Percentiles rank a stretch among this genome's conserved stretches.
phyloP scores from a whole-genome alignment of 2,888 invertebrate species.

The Brenthis daphne region DNA sequence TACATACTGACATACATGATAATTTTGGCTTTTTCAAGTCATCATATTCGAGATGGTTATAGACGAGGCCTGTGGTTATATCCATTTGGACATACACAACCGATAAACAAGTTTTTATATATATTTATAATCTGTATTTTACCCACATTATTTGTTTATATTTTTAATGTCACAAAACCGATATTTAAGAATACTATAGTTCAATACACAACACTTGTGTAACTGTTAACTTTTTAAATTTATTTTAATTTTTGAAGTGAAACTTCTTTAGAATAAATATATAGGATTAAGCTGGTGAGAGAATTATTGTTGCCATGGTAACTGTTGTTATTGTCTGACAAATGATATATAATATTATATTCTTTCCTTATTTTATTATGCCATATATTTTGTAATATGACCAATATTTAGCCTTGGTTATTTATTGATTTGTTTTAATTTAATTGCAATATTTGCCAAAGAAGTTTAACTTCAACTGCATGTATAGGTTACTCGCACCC shows the following conservation, averaged over 20 bases:
- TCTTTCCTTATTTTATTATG: too few species aligned
- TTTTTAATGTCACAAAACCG: conserved; percentile 51
- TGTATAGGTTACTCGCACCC: too few species aligned
- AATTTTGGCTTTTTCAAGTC: conserved; percentile 60
- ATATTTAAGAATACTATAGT: conserved; percentile 45
- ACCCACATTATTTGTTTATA: conserved; percentile 54
- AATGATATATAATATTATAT: too few species aligned
- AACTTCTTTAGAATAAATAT: too few species aligned
- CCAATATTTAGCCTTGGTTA: too few species aligned
- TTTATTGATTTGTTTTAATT: too few species aligned
- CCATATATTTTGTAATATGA: too few species aligned
- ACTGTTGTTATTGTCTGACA: too few species aligned
- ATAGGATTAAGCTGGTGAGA: too few species aligned
- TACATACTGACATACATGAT: conserved; percentile 61
- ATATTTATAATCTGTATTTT: conserved; percentile 49
- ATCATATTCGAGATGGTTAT: conserved; percentile 67
- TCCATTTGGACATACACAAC: conserved; percentile 61
- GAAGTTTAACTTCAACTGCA: too few species aligned
- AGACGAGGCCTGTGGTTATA: conserved; percentile 68
- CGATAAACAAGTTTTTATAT: conserved; percentile 58
- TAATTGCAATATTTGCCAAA: too few species aligned
- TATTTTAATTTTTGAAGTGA: neutral
- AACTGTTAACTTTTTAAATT: neutral
- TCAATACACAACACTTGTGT: conserved; percentile 32
- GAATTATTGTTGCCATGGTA: too few species aligned